phyloP scores from a whole-genome alignment of 2,888 invertebrate species.

The Troilus luridus region DNA sequence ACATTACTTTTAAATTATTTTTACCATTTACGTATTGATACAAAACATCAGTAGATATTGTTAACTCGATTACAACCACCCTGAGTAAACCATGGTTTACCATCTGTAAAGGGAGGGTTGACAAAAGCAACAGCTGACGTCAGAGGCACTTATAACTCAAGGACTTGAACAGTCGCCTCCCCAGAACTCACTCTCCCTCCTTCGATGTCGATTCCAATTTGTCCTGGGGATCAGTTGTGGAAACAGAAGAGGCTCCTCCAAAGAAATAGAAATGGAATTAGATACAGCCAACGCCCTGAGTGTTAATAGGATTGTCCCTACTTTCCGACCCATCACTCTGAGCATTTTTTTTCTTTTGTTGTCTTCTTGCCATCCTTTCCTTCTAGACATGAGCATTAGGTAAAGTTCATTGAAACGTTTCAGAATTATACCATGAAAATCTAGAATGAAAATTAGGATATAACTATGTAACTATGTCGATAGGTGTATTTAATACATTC shows the following conservation, averaged over 20 bases:
- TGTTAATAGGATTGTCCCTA: slow-evolving; percentile 29
- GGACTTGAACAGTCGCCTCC: slow-evolving; percentile 11
- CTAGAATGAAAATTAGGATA: neutral
- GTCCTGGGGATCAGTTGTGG: neutral
- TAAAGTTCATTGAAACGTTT: too few relatives aligned
- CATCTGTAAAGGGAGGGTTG: neutral
- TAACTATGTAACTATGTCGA: too few relatives aligned
- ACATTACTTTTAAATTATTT: neutral
- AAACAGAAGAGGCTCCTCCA: neutral
- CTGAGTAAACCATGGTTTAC: neutral
- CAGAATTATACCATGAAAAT: neutral
- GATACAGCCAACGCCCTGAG: neutral
- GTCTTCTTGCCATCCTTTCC: neutral
- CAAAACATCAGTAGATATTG: neutral
- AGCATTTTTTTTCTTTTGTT: neutral
- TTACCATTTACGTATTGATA: neutral
- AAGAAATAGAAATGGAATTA: slow-evolving; percentile 48
- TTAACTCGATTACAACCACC: neutral
- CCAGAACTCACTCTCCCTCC: neutral
- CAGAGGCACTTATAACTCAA: slow-evolving; percentile 17
- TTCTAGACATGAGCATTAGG: neutral
- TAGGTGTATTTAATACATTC: too few relatives aligned
- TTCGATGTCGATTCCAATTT: slow-evolving; percentile 27
- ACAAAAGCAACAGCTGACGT: slow-evolving; percentile 13
- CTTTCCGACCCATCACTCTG: neutral